Conservation (phyloP, 2,888 invertebrate species). For the Orchestes rusci region DNA sequence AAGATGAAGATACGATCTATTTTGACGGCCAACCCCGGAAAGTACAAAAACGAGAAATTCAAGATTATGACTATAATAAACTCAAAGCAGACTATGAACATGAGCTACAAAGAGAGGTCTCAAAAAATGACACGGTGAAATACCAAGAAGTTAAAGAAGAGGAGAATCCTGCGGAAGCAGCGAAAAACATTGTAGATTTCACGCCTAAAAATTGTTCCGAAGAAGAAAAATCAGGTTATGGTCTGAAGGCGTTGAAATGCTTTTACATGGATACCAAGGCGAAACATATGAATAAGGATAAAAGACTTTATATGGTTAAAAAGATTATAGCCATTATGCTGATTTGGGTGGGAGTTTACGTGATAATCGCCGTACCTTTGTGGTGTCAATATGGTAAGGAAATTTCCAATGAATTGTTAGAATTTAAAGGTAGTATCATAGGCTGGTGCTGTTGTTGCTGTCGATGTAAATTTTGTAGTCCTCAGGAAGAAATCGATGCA, state of each 20-base stretch:
- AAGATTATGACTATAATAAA: slow-evolving; percentile 31
- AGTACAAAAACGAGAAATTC: slow-evolving; percentile 1
- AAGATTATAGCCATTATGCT: slow-evolving; percentile 11
- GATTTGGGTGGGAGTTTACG: slow-evolving; percentile 43
- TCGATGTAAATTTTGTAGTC: slow-evolving; percentile 52
- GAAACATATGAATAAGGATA: slow-evolving; percentile 8
- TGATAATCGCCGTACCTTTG: slow-evolving; percentile 44
- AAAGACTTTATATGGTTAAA: slow-evolving; percentile 11
- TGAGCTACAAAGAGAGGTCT: slow-evolving; percentile 36
- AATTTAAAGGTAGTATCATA: no score
- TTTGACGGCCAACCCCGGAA: slow-evolving; percentile 20
- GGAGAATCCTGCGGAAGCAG: slow-evolving; percentile 38
- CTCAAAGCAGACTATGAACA: slow-evolving; percentile 44
- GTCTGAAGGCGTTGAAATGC: slow-evolving; percentile 29
- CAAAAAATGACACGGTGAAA: slow-evolving; percentile 41
- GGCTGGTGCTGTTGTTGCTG: slow-evolving; percentile 58
- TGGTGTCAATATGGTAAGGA: slow-evolving; percentile 48
- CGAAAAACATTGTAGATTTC: slow-evolving; percentile 39
- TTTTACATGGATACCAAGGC: slow-evolving; percentile 8
- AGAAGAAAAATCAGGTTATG: slow-evolving; percentile 44
- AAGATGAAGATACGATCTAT: slow-evolving; percentile 24
- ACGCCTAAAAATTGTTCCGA: slow-evolving; percentile 45
- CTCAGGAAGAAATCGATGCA: slow-evolving; percentile 47
- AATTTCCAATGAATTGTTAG: no score
- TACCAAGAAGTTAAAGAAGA: slow-evolving; percentile 42